Evolutionary conservation across 2,888 invertebrate species (phyloP).

Genomic region (Seira sanloemensis): DNA sequence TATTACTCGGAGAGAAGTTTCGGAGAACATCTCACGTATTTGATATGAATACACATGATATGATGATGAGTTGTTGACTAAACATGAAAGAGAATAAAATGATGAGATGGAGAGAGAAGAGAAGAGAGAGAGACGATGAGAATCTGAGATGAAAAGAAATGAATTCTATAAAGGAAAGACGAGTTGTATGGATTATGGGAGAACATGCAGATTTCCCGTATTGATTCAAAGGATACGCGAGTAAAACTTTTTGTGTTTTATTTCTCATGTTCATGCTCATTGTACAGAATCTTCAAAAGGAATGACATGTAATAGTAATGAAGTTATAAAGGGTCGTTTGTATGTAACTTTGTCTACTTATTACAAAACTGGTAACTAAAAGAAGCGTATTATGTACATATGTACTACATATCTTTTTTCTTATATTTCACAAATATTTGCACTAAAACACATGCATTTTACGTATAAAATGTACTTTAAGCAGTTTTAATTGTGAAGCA

Average conservation of each 20-base stretch:
- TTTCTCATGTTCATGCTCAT: background rate
- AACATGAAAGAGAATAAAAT: constrained; percentile 58
- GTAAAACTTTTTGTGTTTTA: background rate
- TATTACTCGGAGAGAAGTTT: constrained; percentile 27
- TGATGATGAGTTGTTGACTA: constrained; percentile 40
- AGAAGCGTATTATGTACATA: background rate
- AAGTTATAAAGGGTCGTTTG: background rate
- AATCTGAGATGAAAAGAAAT: constrained; percentile 1
- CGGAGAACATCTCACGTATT: constrained; percentile 36
- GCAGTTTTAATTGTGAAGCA: no score
- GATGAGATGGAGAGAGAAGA: constrained; percentile 30
- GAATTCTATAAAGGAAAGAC: background rate
- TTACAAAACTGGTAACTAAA: background rate
- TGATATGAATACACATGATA: constrained; percentile 36
- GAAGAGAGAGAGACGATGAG: constrained; percentile 15
- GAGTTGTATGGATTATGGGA: background rate
- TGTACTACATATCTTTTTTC: background rate
- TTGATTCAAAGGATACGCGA: background rate
- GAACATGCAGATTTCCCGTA: background rate
- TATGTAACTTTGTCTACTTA: no score
- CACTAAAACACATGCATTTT: no score
- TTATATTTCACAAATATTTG: background rate
- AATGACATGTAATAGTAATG: constrained; percentile 4
- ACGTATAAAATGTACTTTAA: no score
- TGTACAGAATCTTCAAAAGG: constrained; percentile 4